Evolutionary conservation across 2,888 invertebrate species (phyloP).

Genomic region (Tethea ocularis): DNA sequence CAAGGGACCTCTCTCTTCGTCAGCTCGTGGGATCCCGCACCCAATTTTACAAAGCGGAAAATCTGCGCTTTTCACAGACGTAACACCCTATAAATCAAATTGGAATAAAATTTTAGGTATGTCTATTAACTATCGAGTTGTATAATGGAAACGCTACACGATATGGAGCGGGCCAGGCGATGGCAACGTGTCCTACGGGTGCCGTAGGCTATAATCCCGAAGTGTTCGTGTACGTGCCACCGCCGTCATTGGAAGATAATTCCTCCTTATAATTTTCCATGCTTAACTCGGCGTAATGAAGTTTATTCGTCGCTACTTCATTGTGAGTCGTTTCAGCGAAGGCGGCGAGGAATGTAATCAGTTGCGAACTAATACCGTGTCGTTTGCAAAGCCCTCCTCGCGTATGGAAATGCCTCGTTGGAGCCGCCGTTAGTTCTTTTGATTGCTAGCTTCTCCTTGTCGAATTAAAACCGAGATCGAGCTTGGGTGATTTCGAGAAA

Average conservation of each 20-base stretch:
- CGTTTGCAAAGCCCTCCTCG: constrained; percentile 72
- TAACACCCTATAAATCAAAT: constrained; percentile 39
- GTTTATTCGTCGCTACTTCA: constrained; percentile 82
- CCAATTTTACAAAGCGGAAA: constrained; percentile 61
- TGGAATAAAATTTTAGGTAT: constrained; percentile 50
- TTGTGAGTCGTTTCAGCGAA: constrained; percentile 75
- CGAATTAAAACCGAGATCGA: constrained; percentile 79
- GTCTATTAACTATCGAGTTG: constrained; percentile 47
- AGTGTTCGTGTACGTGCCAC: constrained; percentile 69
- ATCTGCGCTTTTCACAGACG: constrained; percentile 42
- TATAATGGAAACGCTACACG: constrained; percentile 49
- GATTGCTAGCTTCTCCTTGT: constrained; percentile 76
- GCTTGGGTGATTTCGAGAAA: constrained; percentile 73
- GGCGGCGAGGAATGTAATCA: constrained; percentile 80
- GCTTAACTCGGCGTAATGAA: constrained; percentile 81
- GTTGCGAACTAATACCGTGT: constrained; percentile 81
- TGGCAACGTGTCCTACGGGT: constrained; percentile 58
- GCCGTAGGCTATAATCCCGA: constrained; percentile 68
- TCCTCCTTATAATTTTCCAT: constrained; percentile 81
- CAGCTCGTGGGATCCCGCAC: constrained; percentile 59
- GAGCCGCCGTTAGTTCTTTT: constrained; percentile 80
- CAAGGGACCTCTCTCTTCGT: constrained; percentile 64
- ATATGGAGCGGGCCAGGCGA: constrained; percentile 46
- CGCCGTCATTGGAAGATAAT: constrained; percentile 76
- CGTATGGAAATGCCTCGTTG: constrained; percentile 81